Evolutionary conservation across 1,140 invertebrate species (phyloP).

Genomic region (Ditylenchus dipsaci): DNA sequence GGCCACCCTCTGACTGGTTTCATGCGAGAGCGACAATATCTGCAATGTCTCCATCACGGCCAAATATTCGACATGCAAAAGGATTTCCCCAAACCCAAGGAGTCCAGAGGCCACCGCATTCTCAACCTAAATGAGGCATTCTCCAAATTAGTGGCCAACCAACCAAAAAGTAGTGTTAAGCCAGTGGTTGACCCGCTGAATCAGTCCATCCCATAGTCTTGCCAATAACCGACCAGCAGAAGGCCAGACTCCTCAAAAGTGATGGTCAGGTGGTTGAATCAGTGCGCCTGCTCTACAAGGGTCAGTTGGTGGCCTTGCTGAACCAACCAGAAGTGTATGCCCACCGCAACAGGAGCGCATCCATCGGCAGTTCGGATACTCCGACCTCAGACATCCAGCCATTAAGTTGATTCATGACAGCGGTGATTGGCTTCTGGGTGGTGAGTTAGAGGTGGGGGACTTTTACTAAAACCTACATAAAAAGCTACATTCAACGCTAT

Average conservation of each 20-base stretch:
- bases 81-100: slow-evolving; percentile 15
- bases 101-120: background rate
- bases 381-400: slow-evolving; percentile 80
- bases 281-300: slow-evolving; percentile 44
- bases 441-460: slow-evolving; percentile 64
- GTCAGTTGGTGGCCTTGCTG: slow-evolving; percentile 75
- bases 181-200: slow-evolving; percentile 66
- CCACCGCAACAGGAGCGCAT: slow-evolving; percentile 92
- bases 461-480: background rate
- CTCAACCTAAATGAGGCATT: too few relatives aligned
- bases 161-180: slow-evolving; percentile 3
- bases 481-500: background rate
- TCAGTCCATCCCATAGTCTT: slow-evolving; percentile 92
- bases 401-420: slow-evolving; percentile 86
- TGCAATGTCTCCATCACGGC: slow-evolving; percentile 89
- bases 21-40: slow-evolving; percentile 89
- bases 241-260: background rate
- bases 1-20: slow-evolving; percentile 89
- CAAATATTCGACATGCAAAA: slow-evolving; percentile 68
- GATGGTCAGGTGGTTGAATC: background rate
- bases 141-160: slow-evolving; percentile 9
- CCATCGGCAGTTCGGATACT: slow-evolving; percentile 84
- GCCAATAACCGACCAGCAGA: slow-evolving; percentile 66
- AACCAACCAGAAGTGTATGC: slow-evolving; percentile 86
- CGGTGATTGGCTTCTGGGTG: slow-evolving; percentile 92